Base-by-base conservation (phyloP, 2,888 invertebrate species). In the Anthrax anthrax region DNA sequence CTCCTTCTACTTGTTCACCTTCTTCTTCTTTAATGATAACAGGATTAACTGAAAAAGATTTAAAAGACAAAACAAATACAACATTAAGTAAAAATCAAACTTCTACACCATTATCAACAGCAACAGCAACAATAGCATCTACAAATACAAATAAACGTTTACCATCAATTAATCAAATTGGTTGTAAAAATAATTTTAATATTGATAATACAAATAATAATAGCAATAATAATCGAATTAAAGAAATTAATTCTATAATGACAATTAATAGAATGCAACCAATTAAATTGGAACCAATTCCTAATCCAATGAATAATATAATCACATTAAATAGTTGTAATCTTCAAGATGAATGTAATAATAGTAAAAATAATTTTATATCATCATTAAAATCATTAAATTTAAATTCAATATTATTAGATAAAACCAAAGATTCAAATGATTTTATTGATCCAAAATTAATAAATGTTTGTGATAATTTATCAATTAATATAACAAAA, bases 391-490 rank as follows among this genome's bases (percentile, higher is more conserved):
- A 50, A 40, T 18, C 18, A 32, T 12, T 32, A 12, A 32, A 32
- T 32, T 12, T 32, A 12, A 32, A 32, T 32, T 4, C 29, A 32
- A 32, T 32, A 1, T 12, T 32, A 32, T 23, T 23, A 23, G 23
- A 23, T 23, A 32, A 9, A 12, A 12, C 29, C 29, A 50, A 46
- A 41, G 49, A 44, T 52, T 71, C 29, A 32, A 32, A 70, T 39
- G 52, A 52, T 62, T 59, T 71, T 66, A 67, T 76, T 65, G 69
- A 77, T 54, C 74, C 76, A 12, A 76, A 74, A 55, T 69, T 81
- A 48, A 81, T 81, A 48, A 81, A 82, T 62, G 77, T 78, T 65
- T 78, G 77, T 61, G 81, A 81, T 62, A 80, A 81, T 67, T 68
- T 81, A 43, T 74, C 78, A 17, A 76, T 81, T 36, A 72, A 72